Conservation (phyloP, 1,140 invertebrate species). For the Paralvinella palmiformis region DNA sequence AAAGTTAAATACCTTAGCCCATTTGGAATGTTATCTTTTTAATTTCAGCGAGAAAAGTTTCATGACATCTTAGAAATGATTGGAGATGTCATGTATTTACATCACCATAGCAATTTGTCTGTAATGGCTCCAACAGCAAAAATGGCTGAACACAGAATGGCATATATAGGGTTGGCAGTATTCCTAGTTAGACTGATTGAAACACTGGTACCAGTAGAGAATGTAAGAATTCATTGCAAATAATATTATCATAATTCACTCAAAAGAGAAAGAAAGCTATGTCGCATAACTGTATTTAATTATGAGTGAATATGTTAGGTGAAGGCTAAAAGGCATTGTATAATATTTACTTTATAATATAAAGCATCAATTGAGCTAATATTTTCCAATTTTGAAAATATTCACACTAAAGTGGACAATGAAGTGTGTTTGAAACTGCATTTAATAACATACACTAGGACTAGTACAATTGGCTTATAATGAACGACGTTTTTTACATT, state of each 20-base stretch:
- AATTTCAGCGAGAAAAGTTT: slow-evolving; percentile 36
- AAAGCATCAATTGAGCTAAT: neutral
- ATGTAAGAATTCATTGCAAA: slow-evolving; percentile 24
- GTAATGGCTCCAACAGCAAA: slow-evolving; percentile 17
- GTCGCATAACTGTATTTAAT: neutral
- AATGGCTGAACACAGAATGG: slow-evolving; percentile 31
- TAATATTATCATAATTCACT: neutral
- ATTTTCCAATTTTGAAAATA: neutral
- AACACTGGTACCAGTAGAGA: slow-evolving; percentile 32
- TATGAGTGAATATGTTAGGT: neutral
- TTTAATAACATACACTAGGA: too few species aligned
- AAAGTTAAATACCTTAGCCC: neutral
- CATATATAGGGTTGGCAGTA: slow-evolving; percentile 32
- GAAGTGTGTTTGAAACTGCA: too few species aligned
- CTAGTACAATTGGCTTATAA: too few species aligned
- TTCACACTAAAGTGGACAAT: neutral
- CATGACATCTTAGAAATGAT: slow-evolving; percentile 34
- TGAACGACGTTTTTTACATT: too few species aligned
- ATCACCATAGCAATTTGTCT: slow-evolving; percentile 31
- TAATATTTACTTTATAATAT: neutral
- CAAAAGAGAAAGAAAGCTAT: neutral
- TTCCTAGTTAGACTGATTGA: slow-evolving; percentile 31
- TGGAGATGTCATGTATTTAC: slow-evolving; percentile 32
- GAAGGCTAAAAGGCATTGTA: neutral
- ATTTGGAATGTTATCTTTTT: slow-evolving; percentile 3